These are phyloP conservation scores for Gallinago paraguaiae DNA, from an alignment of 2,113 vertebrate genomes.

Conservation along the genomic window DNA sequence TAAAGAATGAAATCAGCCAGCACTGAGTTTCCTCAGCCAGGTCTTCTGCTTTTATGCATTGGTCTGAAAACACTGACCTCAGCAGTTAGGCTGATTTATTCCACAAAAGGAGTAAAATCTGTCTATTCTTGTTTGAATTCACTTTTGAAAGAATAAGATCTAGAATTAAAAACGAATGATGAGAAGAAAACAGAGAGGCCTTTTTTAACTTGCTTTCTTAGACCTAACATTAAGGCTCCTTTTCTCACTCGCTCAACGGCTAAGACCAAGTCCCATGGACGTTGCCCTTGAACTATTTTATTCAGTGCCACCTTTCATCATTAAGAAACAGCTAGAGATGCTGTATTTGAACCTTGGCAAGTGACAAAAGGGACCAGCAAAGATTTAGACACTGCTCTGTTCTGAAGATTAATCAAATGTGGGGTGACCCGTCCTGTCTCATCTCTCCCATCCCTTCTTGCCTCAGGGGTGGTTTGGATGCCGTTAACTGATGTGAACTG, in stretches of 20 bases:
- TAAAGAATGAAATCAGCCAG: not conserved
- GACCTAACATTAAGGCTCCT: not conserved
- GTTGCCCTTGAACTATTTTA: not conserved
- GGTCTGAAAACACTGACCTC: slow-evolving; percentile 19
- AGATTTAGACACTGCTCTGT: not conserved
- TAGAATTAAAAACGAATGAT: not conserved
- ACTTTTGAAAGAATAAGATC: not conserved
- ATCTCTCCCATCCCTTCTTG: not conserved
- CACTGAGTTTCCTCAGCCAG: not conserved
- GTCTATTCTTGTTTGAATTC: not conserved
- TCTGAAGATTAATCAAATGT: not conserved
- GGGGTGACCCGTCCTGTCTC: not conserved
- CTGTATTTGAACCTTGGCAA: not conserved
- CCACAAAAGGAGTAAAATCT: not conserved
- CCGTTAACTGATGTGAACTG: not conserved
- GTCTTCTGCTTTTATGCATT: not conserved
- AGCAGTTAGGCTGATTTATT: not conserved
- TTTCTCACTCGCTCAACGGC: not conserved
- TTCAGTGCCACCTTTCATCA: not conserved
- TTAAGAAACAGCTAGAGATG: not conserved
- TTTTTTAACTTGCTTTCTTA: not conserved
- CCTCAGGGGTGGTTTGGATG: not conserved
- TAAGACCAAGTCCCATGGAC: not conserved
- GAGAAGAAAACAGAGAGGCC: not conserved
- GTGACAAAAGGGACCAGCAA: not conserved